phyloP scores from a whole-genome alignment of 2,113 vertebrate genomes.

The Tragelaphus buxtoni region DNA sequence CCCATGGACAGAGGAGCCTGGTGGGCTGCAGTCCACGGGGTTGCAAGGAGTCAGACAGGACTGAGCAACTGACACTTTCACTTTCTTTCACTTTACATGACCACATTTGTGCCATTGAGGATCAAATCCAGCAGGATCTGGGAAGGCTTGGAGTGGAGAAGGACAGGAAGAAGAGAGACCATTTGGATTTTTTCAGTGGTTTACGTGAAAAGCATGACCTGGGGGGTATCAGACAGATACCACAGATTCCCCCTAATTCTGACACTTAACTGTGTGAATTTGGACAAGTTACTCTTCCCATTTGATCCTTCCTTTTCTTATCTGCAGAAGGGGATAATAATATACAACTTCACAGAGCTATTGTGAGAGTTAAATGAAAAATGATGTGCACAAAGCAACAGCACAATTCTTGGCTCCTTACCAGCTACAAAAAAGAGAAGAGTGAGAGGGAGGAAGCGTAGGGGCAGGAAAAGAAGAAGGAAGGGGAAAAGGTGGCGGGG shows the following conservation, averaged over 20 bases:
- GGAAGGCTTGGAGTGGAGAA: background rate
- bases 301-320: background rate
- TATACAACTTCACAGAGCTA: background rate
- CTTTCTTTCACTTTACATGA: background rate
- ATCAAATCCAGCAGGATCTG: background rate
- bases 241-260: background rate
- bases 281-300: background rate
- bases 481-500: background rate
- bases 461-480: background rate
- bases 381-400: background rate
- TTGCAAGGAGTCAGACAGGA: background rate
- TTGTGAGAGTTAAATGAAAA: background rate
- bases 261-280: background rate
- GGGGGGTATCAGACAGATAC: background rate
- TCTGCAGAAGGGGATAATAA: background rate
- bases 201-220: background rate
- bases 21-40: background rate
- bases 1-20: background rate
- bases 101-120: background rate
- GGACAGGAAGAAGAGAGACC: background rate
- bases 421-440: background rate
- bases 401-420: background rate
- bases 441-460: background rate
- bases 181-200: background rate
- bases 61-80: background rate